Evolutionary conservation across 2,888 invertebrate species (phyloP).

Genomic region (Pollenia angustigena): DNA sequence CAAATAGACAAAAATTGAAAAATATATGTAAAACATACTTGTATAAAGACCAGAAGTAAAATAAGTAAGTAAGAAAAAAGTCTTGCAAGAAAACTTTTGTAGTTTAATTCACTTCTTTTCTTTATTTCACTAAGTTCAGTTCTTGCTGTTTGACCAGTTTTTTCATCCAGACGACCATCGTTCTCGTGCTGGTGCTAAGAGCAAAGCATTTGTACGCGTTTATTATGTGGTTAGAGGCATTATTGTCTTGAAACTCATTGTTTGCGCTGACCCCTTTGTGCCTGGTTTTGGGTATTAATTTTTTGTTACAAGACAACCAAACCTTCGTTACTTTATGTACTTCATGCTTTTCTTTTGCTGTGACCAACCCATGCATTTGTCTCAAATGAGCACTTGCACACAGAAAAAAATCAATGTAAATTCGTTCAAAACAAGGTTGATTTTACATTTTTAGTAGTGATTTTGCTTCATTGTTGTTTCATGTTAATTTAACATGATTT

Average conservation of each 20-base stretch:
- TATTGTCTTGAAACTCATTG: conserved; percentile 17
- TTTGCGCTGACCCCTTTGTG: conserved; percentile 12
- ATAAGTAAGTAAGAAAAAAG: conserved; percentile 17
- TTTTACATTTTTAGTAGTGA: no score
- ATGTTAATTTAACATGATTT: no score
- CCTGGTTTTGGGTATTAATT: conserved; percentile 62
- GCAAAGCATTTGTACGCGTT: conserved; percentile 12
- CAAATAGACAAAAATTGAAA: conserved; percentile 36
- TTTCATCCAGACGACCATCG: no score
- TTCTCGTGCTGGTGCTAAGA: conserved; percentile 16
- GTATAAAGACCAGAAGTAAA: no score
- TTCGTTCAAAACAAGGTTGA: no score
- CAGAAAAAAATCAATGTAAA: no score
- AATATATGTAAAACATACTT: not conserved
- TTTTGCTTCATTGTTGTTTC: no score
- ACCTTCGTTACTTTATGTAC: not conserved
- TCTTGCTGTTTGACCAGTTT: conserved; percentile 31
- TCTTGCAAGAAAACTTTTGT: conserved; percentile 47
- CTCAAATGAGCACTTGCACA: not conserved
- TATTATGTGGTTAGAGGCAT: conserved; percentile 27
- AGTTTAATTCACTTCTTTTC: conserved; percentile 37
- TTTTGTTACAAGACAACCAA: conserved; percentile 42
- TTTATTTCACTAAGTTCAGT: conserved; percentile 15
- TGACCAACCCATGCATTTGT: conserved; percentile 15
- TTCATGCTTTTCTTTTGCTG: conserved; percentile 27